These are phyloP conservation scores for Lacerta viridis DNA, from an alignment of 2,797 vertebrate genomes.

Conservation along the genomic window DNA sequence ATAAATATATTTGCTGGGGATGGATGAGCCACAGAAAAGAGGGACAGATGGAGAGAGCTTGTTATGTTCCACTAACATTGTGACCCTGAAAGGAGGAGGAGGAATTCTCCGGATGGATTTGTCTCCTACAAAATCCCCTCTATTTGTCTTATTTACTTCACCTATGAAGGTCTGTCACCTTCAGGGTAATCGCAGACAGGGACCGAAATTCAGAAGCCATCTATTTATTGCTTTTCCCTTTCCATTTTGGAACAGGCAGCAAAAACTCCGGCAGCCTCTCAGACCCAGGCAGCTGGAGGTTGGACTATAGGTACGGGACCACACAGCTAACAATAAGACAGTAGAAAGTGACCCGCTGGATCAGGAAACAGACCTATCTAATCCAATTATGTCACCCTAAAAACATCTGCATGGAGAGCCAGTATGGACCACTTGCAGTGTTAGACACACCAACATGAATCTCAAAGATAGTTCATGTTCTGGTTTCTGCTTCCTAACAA, in stretches of 20 bases:
- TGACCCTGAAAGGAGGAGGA: not conserved
- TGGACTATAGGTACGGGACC: too few relatives aligned
- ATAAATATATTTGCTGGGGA: constrained; percentile 7
- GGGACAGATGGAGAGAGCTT: not conserved
- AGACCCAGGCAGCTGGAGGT: not conserved
- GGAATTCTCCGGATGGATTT: not conserved
- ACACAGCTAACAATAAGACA: too few relatives aligned
- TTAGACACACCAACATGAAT: not conserved
- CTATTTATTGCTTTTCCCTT: not conserved
- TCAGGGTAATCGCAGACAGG: not conserved
- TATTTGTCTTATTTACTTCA: constrained; percentile 30
- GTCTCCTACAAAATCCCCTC: not conserved
- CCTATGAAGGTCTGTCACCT: not conserved
- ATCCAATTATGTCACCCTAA: not conserved
- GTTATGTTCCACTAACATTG: not conserved
- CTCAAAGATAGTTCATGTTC: not conserved
- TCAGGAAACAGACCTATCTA: too few relatives aligned
- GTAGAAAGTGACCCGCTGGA: too few relatives aligned
- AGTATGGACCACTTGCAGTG: not conserved
- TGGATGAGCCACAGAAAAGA: not conserved
- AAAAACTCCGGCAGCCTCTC: too few relatives aligned
- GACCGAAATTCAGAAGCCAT: not conserved
- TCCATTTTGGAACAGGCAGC: not conserved
- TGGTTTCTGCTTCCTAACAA: not conserved
- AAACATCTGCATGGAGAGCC: not conserved